Base-by-base conservation (phyloP, 2,113 vertebrate genomes). In the Cynoglossus semilaevis region DNA sequence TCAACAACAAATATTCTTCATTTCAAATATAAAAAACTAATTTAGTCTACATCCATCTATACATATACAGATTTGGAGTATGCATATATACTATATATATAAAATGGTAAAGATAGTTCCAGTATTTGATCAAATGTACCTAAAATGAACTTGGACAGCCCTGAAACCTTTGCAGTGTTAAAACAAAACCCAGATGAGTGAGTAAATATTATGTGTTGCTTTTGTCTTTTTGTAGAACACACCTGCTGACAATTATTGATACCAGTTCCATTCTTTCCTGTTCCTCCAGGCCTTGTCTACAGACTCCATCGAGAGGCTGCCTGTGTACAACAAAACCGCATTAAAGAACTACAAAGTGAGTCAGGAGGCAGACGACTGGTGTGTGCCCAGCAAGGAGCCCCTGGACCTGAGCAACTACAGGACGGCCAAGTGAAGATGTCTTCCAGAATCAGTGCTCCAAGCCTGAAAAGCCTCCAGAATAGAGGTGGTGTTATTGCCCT, bases 301-400 rank as follows among this genome's bases (percentile, higher is more conserved):
- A 0, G 95, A 98, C 82, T 97, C 95, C 0, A 92, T 97, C 74
- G 95, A 98, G 81, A 89, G 94, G 53, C 88, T 98, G 62, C 95
- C 95, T 0, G 95, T 98, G 51, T 97, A 95, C 89, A 98, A 97
- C 89, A 96, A 95, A 86, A 97, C 95, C 0, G 93, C 94, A 7
- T 92, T 94, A 90, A 92, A 91, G 69, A 94, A 98, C 90, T 98
- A 98, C 82, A 93, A 94, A 82, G 83, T 93, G 72, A 93, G 87
- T 75, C 95, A 94, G 58, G 94, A 92, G 79, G 95, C 90, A 0
- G 95, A 95, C 1, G 95, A 98, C 85, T 98, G 95, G 95, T 93
- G 93, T 0, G 81, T 98, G 2, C 95, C 95, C 86, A 98, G 95
- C 49, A 95, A 88, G 1, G 94, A 96, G 72, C 95, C 95, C 10